Evolutionary conservation across 2,888 invertebrate genomes (phyloP), one percentile per base, ranked within the genome.

Genomic region (Eristalis tenax): DNA sequence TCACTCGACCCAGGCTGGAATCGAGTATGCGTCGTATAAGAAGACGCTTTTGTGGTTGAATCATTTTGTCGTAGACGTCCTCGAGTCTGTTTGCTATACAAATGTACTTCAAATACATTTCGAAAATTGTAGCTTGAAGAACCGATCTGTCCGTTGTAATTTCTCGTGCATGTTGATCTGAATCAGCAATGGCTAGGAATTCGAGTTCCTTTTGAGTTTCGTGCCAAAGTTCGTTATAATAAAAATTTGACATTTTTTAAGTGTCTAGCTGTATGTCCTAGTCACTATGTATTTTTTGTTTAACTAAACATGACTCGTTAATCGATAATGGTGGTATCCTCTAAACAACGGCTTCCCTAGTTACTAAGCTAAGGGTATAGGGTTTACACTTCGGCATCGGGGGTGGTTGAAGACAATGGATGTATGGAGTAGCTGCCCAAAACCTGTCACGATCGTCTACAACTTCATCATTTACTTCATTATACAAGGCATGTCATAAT

Each of bases 31-130:
- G 94, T 0, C 92, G 90, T 0, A 98, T 94, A n/a, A 98, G 94
- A 68, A 96, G 92, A 38, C 98, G 94, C 92, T 99, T 99, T 92
- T 99, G 99, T 0, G 99, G 98, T 92, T 99, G 99, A 56, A 98
- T 94, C 90, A 98, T 94, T 93, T 98, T 98, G 90, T 99, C 98
- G 90, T 98, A 97, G 83, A 97, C 96, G 77, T 95, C 94, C 90
- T 97, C 96, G 40, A 98, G 92, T 89, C 95, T 95, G 88, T 96
- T 95, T 26, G 96, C 94, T 0, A 97, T 94, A 28, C 96, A 93
- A 5, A 98, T 96, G 91, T 98, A 99, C 3, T 96, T 95, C 2
- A 97, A 94, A 91, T 98, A 97, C 70, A 98, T 93, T 80, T 96
- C 96, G 22, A 95, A 95, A 0, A 96, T 93, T 6, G 94, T 92